Percentiles rank a stretch among this genome's conserved stretches.
Evolutionary conservation across 2,113 vertebrate species (phyloP).

Genomic region (Vireo altiloquus): DNA sequence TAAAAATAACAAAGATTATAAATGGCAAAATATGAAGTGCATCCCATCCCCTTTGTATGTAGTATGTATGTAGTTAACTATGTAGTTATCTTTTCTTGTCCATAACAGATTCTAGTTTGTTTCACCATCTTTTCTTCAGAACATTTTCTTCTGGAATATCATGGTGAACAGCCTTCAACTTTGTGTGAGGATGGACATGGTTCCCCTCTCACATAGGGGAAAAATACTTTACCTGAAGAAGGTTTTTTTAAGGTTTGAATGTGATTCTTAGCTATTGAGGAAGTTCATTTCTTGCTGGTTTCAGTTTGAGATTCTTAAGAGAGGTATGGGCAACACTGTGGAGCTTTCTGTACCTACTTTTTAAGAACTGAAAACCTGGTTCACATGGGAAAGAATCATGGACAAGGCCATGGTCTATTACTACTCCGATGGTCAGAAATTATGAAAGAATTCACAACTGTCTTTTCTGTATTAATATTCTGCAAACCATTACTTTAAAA

Average conservation of each 20-base stretch:
- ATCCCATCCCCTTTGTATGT: not conserved
- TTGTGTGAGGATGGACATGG: rapidly evolving
- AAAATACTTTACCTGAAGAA: not conserved
- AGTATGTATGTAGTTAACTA: too few relatives aligned
- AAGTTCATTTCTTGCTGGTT: not conserved
- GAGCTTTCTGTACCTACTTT: not conserved
- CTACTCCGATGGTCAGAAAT: not conserved
- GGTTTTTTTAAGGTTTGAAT: not conserved
- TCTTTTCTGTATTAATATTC: not conserved
- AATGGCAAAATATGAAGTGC: not conserved
- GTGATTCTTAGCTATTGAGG: not conserved
- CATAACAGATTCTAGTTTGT: not conserved
- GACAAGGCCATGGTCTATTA: not conserved
- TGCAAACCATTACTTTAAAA: rapidly evolving
- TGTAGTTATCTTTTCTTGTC: not conserved
- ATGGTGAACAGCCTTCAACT: not conserved
- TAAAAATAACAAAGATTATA: not conserved
- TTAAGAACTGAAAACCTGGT: not conserved
- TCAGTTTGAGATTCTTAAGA: not conserved
- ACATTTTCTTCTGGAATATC: not conserved
- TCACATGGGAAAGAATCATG: not conserved
- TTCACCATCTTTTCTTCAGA: not conserved
- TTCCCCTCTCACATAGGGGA: not conserved
- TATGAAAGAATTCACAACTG: not conserved
- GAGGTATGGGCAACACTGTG: too few relatives aligned